phyloP scores from a whole-genome alignment of 2,888 invertebrate species.

The Acleris sparsana region DNA sequence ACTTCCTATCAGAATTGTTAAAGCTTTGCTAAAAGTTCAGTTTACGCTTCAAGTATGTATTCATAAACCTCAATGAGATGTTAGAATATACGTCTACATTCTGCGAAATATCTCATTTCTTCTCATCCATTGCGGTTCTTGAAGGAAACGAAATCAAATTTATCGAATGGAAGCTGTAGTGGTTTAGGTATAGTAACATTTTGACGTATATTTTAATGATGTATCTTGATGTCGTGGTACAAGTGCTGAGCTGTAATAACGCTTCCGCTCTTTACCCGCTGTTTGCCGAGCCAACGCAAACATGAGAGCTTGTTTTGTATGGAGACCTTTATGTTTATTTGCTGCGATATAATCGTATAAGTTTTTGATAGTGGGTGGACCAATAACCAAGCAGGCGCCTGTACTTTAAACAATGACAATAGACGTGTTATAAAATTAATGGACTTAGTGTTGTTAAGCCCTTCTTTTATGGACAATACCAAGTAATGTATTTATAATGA shows the following conservation, averaged over 20 bases:
- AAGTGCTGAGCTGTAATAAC: slow-evolving; percentile 66
- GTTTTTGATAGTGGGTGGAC: slow-evolving; percentile 22
- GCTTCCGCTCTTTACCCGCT: slow-evolving; percentile 76
- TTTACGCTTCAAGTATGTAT: slow-evolving; percentile 54
- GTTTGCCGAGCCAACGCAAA: slow-evolving; percentile 73
- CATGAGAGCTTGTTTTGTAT: slow-evolving; percentile 59
- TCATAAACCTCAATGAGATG: slow-evolving; percentile 30
- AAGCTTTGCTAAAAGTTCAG: slow-evolving; percentile 55
- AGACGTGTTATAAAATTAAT: neutral
- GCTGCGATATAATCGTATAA: slow-evolving; percentile 39
- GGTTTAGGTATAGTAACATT: slow-evolving; percentile 35
- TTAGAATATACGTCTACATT: slow-evolving; percentile 29
- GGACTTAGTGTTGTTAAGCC: too few relatives aligned
- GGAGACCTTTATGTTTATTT: slow-evolving; percentile 54
- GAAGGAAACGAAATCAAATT: rapidly evolving
- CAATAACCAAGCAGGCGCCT: slow-evolving; percentile 1
- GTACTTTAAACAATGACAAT: neutral
- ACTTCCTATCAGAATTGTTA: slow-evolving; percentile 59
- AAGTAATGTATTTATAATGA: too few relatives aligned
- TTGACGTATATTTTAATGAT: slow-evolving; percentile 22
- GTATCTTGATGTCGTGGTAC: slow-evolving; percentile 43
- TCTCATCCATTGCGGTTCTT: slow-evolving; percentile 39
- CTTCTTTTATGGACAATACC: too few relatives aligned
- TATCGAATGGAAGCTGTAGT: slow-evolving; percentile 35
- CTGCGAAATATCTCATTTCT: neutral